These are phyloP conservation scores for Melolontha melolontha DNA, from an alignment of 2,888 invertebrate genomes.

Conservation along the genomic window DNA sequence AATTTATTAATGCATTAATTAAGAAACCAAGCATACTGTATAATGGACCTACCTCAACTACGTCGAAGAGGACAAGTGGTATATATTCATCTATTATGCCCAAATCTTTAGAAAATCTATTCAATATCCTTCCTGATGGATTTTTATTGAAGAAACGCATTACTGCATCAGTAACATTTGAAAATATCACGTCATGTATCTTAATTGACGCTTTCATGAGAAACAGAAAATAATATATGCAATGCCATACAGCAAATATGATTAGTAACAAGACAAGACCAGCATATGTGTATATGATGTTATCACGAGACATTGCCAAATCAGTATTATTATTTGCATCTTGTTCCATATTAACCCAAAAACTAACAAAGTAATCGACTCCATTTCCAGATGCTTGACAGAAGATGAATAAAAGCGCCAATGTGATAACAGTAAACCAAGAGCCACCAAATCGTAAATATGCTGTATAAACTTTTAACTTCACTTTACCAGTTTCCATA, in stretches of 20 bases:
- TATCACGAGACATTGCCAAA: slow-evolving; percentile 46
- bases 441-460: slow-evolving; percentile 62
- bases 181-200: slow-evolving; percentile 60
- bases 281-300: slow-evolving; percentile 66
- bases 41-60: slow-evolving; percentile 57
- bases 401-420: slow-evolving; percentile 67
- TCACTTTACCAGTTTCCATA: slow-evolving; percentile 57
- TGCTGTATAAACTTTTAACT: slow-evolving; percentile 60
- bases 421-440: slow-evolving; percentile 62
- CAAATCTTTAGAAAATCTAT: slow-evolving; percentile 66
- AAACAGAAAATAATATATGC: slow-evolving; percentile 60
- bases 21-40: background rate
- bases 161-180: slow-evolving; percentile 57
- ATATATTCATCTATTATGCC: slow-evolving; percentile 75
- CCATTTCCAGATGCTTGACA: slow-evolving; percentile 73
- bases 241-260: slow-evolving; percentile 57
- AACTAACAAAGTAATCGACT: slow-evolving; percentile 79
- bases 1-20: background rate
- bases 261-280: slow-evolving; percentile 65
- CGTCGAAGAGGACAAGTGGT: slow-evolving; percentile 60
- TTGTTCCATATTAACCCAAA: slow-evolving; percentile 68
- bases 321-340: slow-evolving; percentile 48
- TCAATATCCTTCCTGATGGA: slow-evolving; percentile 62
- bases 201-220: slow-evolving; percentile 60
- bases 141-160: slow-evolving; percentile 64